These are phyloP conservation scores for Rhyacichthys aspro DNA, from an alignment of 2,797 vertebrate genomes.

Conservation along the genomic window DNA sequence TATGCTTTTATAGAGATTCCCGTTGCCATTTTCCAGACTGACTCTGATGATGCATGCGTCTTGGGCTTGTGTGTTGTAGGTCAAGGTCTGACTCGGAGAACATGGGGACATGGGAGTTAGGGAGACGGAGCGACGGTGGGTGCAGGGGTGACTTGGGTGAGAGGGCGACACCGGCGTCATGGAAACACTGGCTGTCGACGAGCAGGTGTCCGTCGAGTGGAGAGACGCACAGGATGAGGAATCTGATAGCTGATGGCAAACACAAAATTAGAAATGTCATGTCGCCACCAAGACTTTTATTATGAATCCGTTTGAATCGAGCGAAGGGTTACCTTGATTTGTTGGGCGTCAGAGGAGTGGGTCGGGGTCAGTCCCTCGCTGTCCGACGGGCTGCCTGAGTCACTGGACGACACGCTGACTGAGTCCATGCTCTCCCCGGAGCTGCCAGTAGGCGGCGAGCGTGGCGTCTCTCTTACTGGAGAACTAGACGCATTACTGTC, in stretches of 20 bases:
- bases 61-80: slow-evolving; percentile 89
- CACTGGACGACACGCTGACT: slow-evolving; percentile 91
- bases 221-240: slow-evolving; percentile 86
- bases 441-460: slow-evolving; percentile 86
- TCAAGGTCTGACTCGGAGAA: slow-evolving; percentile 73
- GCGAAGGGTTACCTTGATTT: slow-evolving; percentile 84
- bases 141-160: slow-evolving; percentile 66
- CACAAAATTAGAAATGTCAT: not conserved
- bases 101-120: slow-evolving; percentile 71
- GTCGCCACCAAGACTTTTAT: not conserved
- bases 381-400: slow-evolving; percentile 88
- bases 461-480: slow-evolving; percentile 85
- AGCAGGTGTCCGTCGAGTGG: slow-evolving; percentile 85
- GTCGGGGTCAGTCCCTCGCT: slow-evolving; percentile 75
- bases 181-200: slow-evolving; percentile 81
- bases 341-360: slow-evolving; percentile 77
- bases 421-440: slow-evolving; percentile 94
- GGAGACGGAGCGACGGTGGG: slow-evolving; percentile 79
- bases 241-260: slow-evolving; percentile 80
- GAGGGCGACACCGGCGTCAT: slow-evolving; percentile 70
- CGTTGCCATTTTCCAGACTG: slow-evolving; percentile 86
- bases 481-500: slow-evolving; percentile 81
- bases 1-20: slow-evolving; percentile 96
- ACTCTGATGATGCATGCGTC: slow-evolving; percentile 90
- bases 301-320: not conserved